Percentiles rank a stretch among this genome's conserved stretches.
Evolutionary conservation across 2,797 vertebrate genomes (phyloP).

Genomic region (Tadarida brasiliensis): DNA sequence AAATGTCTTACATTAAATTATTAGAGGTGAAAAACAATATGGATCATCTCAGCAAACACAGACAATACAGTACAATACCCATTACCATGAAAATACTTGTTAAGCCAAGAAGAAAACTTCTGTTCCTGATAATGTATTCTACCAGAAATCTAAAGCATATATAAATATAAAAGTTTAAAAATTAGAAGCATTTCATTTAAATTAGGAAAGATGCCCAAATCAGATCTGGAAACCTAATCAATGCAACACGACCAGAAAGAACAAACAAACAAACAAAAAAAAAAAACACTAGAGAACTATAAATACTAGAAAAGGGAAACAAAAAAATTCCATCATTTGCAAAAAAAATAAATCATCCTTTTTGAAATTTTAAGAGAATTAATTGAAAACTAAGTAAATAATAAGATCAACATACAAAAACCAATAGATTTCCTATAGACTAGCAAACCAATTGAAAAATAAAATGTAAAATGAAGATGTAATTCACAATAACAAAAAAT

Average conservation of each 20-base stretch:
- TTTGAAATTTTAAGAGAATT: slow-evolving; percentile 42
- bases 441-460: slow-evolving; percentile 58
- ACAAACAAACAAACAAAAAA: slow-evolving; percentile 29
- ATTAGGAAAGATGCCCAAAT: slow-evolving; percentile 64
- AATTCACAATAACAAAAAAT: slow-evolving; percentile 66
- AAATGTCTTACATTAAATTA: slow-evolving; percentile 47
- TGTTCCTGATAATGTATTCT: background rate
- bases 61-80: background rate
- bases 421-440: background rate
- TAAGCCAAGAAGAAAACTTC: background rate
- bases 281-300: background rate
- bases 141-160: slow-evolving; percentile 20
- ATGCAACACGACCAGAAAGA: background rate
- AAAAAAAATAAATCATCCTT: slow-evolving; percentile 44
- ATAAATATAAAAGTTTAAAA: slow-evolving; percentile 37
- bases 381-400: slow-evolving; percentile 58
- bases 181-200: slow-evolving; percentile 23
- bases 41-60: background rate
- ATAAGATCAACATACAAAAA: slow-evolving; percentile 55
- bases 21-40: slow-evolving; percentile 38
- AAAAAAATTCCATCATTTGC: slow-evolving; percentile 34
- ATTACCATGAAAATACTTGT: slow-evolving; percentile 6
- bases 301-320: slow-evolving; percentile 48
- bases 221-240: slow-evolving; percentile 49
- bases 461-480: slow-evolving; percentile 43